Percentiles rank a stretch among this genome's conserved stretches.
phyloP scores from a whole-genome alignment of 2,888 invertebrate genomes.

The Gymnocheta viridis region DNA sequence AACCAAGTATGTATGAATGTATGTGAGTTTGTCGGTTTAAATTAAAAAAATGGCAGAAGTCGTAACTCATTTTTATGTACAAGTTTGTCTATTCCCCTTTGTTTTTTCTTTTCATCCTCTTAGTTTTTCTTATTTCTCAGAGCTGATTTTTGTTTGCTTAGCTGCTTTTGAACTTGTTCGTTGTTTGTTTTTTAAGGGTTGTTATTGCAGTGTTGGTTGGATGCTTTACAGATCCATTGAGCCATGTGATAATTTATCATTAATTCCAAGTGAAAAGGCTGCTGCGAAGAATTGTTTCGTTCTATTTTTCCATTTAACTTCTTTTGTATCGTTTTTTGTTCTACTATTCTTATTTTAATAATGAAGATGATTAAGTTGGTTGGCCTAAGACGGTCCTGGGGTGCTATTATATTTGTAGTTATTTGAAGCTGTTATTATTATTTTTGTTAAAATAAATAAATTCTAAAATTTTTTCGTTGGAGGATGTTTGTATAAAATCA shows the following conservation, averaged over 20 bases:
- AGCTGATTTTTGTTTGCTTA: slow-evolving; percentile 54
- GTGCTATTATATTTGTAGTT: slow-evolving; percentile 71
- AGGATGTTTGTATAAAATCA: slow-evolving; percentile 33
- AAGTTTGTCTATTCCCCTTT: slow-evolving; percentile 70
- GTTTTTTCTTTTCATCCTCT: slow-evolving; percentile 57
- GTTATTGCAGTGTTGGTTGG: slow-evolving; percentile 34
- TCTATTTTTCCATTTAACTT: slow-evolving; percentile 7
- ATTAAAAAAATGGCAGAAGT: slow-evolving; percentile 79
- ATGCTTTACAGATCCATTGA: slow-evolving; percentile 57
- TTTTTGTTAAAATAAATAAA: slow-evolving; percentile 39
- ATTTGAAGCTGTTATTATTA: slow-evolving; percentile 17
- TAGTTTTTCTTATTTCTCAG: slow-evolving; percentile 55
- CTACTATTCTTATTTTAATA: slow-evolving; percentile 67
- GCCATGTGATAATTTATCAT: slow-evolving; percentile 77
- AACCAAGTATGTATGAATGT: slow-evolving; percentile 71
- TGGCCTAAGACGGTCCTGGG: slow-evolving; percentile 77
- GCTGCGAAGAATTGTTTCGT: slow-evolving; percentile 57
- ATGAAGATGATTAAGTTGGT: slow-evolving; percentile 70
- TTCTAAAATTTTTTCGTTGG: slow-evolving; percentile 51
- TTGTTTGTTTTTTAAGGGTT: slow-evolving; percentile 58
- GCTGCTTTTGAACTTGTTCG: slow-evolving; percentile 56
- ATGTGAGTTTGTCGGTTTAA: slow-evolving; percentile 63
- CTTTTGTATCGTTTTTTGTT: slow-evolving; percentile 29
- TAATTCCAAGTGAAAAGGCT: slow-evolving; percentile 67
- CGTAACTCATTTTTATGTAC: slow-evolving; percentile 80